Evolutionary conservation across 2,113 vertebrate genomes (phyloP).

Genomic region (Penelope pileata): DNA sequence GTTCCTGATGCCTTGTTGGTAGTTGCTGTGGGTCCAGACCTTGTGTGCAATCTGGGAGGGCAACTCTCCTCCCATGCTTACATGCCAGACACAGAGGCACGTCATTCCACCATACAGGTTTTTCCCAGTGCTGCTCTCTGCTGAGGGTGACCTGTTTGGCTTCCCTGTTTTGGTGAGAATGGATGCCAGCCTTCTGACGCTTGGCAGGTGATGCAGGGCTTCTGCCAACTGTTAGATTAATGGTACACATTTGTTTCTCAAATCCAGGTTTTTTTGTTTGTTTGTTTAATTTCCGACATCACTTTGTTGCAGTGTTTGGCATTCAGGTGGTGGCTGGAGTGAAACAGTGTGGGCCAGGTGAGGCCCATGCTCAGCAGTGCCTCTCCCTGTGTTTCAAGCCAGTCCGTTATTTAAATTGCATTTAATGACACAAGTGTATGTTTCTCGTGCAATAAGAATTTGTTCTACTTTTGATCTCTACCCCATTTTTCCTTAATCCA

Average conservation of each 20-base stretch:
- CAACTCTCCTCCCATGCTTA: rapidly evolving
- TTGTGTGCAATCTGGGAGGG: no score
- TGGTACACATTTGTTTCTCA: neutral
- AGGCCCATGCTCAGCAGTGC: neutral
- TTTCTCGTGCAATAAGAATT: neutral
- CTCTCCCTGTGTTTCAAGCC: neutral
- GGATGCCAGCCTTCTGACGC: neutral
- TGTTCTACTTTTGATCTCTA: neutral
- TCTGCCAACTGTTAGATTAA: neutral
- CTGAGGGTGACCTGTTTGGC: rapidly evolving
- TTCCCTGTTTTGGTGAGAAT: neutral
- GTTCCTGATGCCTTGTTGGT: neutral
- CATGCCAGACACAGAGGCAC: rapidly evolving
- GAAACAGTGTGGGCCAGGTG: neutral
- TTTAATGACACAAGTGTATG: neutral
- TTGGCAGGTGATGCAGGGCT: neutral
- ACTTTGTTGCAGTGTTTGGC: neutral
- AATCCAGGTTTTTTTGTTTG: neutral
- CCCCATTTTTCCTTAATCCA: neutral
- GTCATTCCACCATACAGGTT: neutral
- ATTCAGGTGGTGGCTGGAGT: neutral
- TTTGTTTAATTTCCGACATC: neutral
- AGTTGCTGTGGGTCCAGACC: neutral
- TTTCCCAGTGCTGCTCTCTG: neutral
- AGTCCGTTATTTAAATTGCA: neutral